Evolutionary conservation across 1,140 invertebrate genomes (phyloP), one percentile per base, ranked within the genome.

Genomic region (Polyergus mexicanus): DNA sequence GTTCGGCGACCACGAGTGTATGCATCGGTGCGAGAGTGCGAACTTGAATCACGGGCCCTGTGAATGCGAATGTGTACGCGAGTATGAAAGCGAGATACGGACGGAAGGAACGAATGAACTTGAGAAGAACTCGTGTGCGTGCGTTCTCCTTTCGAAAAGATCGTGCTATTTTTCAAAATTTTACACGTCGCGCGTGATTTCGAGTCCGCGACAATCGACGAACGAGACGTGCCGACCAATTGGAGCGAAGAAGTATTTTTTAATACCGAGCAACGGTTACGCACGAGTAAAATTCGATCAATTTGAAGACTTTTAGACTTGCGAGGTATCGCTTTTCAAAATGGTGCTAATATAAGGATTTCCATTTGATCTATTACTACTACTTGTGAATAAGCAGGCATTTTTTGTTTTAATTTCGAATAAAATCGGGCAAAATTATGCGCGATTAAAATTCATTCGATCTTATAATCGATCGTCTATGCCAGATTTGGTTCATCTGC

Each of bases 111-210:
- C 74, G 90, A 89, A 86, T 91, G 86, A 28, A 56, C 13, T 16
- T 84, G 86, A 65, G 41, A 66, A 63, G 54, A 60, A 58, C 25
- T 72, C 66, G 84, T 74, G 86, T 44, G 87, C 89, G 89, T 89
- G 47, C 47, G 89, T 93, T 90, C 90, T 93, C 93, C 93, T 93
- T 93, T 91, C 88, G 89, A 89, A 92, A 92, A 93, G 91, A 92
- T 92, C 91, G 91, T 94, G 93, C 92, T 95, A 94, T 95, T 95
- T 95, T 95, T 95, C 94, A 95, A 95, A 95, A 95, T 94, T 95
- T 93, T 94, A 92, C 93, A 92, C 60, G 83, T 90, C 89, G 92
- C 91, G 91, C 92, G 88, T 91, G 88, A 89, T 88, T 91, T 89
- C 91, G 89, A 89, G 92, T 92, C 88, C 88, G 92, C 92, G 93